Base-by-base conservation (phyloP, 2,797 vertebrate species). In the Rhadinocentrus ornatus region DNA sequence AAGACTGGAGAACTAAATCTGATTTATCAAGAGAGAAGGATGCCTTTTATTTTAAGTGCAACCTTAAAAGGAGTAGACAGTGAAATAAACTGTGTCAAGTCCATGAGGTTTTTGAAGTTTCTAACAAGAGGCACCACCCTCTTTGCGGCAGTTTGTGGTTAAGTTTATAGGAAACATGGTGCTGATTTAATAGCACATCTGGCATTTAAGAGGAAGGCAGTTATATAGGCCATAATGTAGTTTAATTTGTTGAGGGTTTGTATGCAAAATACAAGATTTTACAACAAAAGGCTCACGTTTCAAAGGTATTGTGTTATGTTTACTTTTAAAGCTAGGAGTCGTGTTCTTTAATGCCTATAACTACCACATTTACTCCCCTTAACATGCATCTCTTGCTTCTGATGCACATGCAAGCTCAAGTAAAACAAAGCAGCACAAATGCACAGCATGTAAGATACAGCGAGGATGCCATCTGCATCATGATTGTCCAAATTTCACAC, bases 81-180 rank as follows among this genome's bases (percentile, higher is more conserved):
- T 48, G 31, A 18, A 24, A 10, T 7, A 37, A 12, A 35, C 27
- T 41, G 24, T 15, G 54, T 24, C 15, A 11, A 35, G 39, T 52
- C 57, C 24, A 18, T 22, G 46, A 18, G 41, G 59, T 44, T 66
- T 52, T 57, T 22, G 31, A 71, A 66, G 73, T 56, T 41, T 32
- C 29, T 44, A 53, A 69, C 37, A 22, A 61, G 67, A 60, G 15
- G 65, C 53, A 55, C 58, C 56, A 32, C 52, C 58, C 32, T 62
- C 26, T 54, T 73, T 69, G 52, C 69, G 58, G 79, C 56, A 69
- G 68, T 80, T 68, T 54, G 46, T 44, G 26, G 58, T 50, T 46
- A 61, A 12, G 64, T 84, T 85, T 82, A 78, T 77, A 72, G 72
- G 80, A 78, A 82, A 84, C 78, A 72, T 72, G 83, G 59, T 85